These are phyloP conservation scores for Entomobrya proxima DNA, from an alignment of 2,888 invertebrate genomes.

Conservation along the genomic window DNA sequence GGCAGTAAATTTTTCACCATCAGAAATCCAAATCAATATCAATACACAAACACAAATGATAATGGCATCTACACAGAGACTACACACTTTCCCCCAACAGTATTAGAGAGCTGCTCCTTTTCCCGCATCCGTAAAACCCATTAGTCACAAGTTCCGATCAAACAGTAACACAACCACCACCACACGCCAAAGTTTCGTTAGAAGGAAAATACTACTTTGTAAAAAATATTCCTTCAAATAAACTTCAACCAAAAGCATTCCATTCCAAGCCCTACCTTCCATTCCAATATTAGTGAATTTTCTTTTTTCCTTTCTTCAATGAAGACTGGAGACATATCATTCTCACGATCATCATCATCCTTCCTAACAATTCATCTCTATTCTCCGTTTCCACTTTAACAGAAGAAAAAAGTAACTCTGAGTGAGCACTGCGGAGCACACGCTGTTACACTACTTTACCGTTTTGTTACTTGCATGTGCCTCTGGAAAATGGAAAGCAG, in stretches of 20 bases:
- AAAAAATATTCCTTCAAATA: slow-evolving; percentile 9
- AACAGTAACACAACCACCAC: slow-evolving; percentile 12
- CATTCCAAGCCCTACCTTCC: neutral
- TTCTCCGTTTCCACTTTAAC: neutral
- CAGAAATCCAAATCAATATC: slow-evolving; percentile 14
- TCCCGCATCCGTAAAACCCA: neutral
- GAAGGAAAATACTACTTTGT: slow-evolving; percentile 4
- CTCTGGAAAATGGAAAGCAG: neutral
- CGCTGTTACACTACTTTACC: neutral
- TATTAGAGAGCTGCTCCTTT: neutral
- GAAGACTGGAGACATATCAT: neutral
- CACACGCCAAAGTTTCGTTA: slow-evolving; percentile 3
- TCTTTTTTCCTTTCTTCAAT: neutral
- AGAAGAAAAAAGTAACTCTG: too few species aligned
- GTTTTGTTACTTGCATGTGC: neutral
- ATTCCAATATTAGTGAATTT: neutral
- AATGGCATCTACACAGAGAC: neutral
- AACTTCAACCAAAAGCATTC: neutral
- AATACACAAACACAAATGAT: slow-evolving; percentile 12
- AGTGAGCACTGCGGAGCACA: neutral
- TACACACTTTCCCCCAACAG: neutral
- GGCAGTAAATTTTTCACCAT: slow-evolving; percentile 30
- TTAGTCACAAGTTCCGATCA: slow-evolving; percentile 24
- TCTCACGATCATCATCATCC: neutral
- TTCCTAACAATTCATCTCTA: slow-evolving; percentile 8